A percentile compares a stretch with the other conserved stretches of the same genome.
Evolutionary conservation across 2,797 vertebrate genomes (phyloP).

Genomic region (Silurus aristotelis): DNA sequence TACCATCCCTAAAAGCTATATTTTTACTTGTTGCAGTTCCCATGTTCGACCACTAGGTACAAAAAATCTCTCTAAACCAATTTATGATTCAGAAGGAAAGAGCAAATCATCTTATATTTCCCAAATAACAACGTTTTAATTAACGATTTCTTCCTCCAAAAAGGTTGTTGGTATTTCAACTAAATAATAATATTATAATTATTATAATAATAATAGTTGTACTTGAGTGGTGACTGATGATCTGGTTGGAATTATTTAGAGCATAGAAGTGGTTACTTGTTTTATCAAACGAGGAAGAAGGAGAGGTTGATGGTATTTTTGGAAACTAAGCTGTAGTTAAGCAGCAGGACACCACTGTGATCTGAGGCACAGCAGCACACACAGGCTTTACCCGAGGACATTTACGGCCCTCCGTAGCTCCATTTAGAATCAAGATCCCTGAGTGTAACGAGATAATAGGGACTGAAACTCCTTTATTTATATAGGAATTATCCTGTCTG

Average conservation of each 20-base stretch:
- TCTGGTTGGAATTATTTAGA: not conserved
- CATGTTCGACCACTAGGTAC: not conserved
- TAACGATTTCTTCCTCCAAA: not conserved
- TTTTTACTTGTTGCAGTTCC: not conserved
- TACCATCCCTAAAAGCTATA: not conserved
- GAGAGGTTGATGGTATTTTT: no score
- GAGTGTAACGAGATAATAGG: not conserved
- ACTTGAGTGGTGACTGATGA: not conserved
- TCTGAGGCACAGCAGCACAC: not conserved
- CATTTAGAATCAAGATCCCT: not conserved
- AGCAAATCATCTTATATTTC: not conserved
- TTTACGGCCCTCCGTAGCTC: not conserved
- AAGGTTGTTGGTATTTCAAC: not conserved
- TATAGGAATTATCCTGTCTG: not conserved
- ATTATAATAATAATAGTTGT: no score
- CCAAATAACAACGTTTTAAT: not conserved
- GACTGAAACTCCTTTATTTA: slow-evolving; percentile 16
- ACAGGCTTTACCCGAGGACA: not conserved
- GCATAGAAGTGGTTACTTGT: no score
- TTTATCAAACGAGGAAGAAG: not conserved
- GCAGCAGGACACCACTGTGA: not conserved
- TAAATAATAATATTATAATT: not conserved
- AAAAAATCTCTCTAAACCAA: no score
- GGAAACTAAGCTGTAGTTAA: not conserved
- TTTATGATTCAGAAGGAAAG: no score